Evolutionary conservation across 2,888 invertebrate genomes (phyloP).

Genomic region (Archaeoteleia sp.): DNA sequence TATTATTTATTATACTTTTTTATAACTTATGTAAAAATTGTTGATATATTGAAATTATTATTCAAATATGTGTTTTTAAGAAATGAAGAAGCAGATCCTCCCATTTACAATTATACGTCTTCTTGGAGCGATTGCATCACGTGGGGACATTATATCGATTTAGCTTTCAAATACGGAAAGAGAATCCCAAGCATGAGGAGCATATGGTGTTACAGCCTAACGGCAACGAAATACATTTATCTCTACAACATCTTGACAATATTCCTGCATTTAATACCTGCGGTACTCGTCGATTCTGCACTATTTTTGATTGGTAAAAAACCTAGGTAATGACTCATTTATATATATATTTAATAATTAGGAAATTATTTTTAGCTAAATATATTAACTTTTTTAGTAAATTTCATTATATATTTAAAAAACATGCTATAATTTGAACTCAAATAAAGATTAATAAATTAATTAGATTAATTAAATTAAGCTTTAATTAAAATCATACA

Average conservation of each 20-base stretch:
- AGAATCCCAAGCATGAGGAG: conserved; percentile 59
- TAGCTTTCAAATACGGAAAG: conserved; percentile 69
- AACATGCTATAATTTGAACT: too few species aligned
- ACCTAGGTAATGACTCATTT: conserved; percentile 76
- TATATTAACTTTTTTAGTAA: too few species aligned
- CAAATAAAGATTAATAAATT: too few species aligned
- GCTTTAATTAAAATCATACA: too few species aligned
- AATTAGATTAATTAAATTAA: too few species aligned
- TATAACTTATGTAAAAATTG: too few species aligned
- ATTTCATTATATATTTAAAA: too few species aligned
- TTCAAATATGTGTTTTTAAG: conserved; percentile 51
- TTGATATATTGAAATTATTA: too few species aligned
- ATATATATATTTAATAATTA: too few species aligned
- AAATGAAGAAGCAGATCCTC: conserved; percentile 66
- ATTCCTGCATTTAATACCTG: conserved; percentile 81
- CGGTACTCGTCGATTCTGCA: conserved; percentile 78
- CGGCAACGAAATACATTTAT: conserved; percentile 75
- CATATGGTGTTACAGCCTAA: conserved; percentile 74
- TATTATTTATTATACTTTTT: too few species aligned
- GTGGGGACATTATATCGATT: conserved; percentile 76
- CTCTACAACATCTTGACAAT: conserved; percentile 75
- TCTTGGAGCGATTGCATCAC: conserved; percentile 78
- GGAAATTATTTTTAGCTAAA: too few species aligned
- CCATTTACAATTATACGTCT: conserved; percentile 80
- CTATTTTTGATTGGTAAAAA: conserved; percentile 77